These are phyloP conservation scores for Apogon hyalosoma DNA, from an alignment of 2,797 vertebrate genomes.

Conservation along the genomic window DNA sequence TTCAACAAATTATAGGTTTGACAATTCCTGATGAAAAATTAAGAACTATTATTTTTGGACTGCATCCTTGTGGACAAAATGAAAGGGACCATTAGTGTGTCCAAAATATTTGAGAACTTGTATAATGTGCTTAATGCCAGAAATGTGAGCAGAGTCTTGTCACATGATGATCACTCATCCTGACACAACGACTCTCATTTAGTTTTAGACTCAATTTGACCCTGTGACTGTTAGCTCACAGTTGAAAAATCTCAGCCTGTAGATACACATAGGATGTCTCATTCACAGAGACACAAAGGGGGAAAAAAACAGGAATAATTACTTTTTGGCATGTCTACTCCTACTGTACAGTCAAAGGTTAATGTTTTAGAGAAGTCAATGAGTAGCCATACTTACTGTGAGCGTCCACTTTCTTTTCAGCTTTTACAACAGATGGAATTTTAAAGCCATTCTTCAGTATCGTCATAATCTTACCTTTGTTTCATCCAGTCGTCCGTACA, in stretches of 20 bases:
- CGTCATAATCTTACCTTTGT: conserved; percentile 84
- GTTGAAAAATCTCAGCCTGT: not conserved
- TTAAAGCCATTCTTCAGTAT: no score
- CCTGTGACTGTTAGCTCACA: conserved; percentile 11
- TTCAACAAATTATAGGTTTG: no score
- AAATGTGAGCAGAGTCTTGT: conserved; percentile 28
- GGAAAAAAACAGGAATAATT: not conserved
- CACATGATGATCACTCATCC: conserved; percentile 57
- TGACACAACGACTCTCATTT: conserved; percentile 31
- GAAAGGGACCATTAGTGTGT: not conserved
- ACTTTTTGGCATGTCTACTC: not conserved
- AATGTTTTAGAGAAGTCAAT: not conserved
- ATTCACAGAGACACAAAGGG: not conserved
- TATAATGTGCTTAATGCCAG: not conserved
- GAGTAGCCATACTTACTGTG: not conserved
- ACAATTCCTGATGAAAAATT: no score
- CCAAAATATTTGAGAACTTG: conserved; percentile 3
- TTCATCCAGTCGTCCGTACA: conserved; percentile 90
- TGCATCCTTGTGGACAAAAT: no score
- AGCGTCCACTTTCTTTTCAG: not conserved
- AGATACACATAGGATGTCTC: not conserved
- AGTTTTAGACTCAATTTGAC: conserved; percentile 23
- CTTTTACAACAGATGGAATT: no score
- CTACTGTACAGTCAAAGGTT: not conserved
- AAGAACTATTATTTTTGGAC: no score